Evolutionary conservation across 2,888 invertebrate species (phyloP).

Genomic region (Aphodius sticticus): DNA sequence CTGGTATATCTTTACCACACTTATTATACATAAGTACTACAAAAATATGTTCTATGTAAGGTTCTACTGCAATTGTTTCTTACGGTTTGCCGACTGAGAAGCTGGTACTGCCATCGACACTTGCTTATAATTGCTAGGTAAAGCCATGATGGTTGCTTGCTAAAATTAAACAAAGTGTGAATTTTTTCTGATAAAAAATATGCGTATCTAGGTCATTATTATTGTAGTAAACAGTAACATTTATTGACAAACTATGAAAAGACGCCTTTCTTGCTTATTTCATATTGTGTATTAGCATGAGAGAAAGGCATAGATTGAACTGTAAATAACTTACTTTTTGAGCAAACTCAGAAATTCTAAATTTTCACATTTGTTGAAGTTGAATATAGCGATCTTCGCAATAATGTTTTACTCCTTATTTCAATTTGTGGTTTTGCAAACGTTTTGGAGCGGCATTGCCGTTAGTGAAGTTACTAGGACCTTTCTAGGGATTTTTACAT

Average conservation of each 20-base stretch:
- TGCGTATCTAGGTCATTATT: background rate
- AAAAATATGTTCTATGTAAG: conserved; percentile 32
- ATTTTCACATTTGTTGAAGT: background rate
- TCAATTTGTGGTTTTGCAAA: background rate
- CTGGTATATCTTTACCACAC: conserved; percentile 32
- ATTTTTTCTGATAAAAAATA: background rate
- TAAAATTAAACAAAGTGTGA: conserved; percentile 15
- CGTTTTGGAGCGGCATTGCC: background rate
- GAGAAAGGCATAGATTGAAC: background rate
- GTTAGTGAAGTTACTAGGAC: background rate
- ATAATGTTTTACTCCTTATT: background rate
- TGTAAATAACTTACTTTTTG: background rate
- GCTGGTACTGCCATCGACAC: conserved; percentile 79
- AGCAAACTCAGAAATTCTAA: background rate
- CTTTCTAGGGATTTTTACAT: conserved; percentile 29
- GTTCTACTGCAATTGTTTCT: conserved; percentile 54
- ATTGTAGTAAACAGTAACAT: background rate
- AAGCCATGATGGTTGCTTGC: conserved; percentile 69
- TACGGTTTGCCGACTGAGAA: conserved; percentile 76
- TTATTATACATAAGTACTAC: conserved; percentile 35
- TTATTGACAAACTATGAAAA: background rate
- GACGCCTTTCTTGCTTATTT: background rate
- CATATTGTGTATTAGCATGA: too few species aligned
- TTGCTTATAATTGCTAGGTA: conserved; percentile 86
- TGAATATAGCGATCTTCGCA: background rate